Evolutionary conservation across 1,140 invertebrate genomes (phyloP), one percentile per base, ranked within the genome.

Genomic region (Whitmania pigra): DNA sequence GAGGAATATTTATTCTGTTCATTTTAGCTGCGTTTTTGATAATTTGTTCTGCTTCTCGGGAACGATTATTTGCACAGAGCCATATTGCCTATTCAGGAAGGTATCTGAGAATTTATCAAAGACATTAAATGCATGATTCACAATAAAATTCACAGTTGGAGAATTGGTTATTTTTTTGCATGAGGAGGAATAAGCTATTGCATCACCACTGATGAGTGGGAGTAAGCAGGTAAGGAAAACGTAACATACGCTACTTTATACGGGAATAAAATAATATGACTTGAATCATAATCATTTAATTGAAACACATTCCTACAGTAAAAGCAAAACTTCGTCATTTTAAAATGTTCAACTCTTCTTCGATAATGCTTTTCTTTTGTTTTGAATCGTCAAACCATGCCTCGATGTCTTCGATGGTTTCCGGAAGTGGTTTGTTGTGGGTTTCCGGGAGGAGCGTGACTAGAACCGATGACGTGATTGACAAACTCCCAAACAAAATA

Each of bases 391-490:
- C 43, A 49, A 49, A 49, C 57, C 57, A 75, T 57, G 72, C 60
- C 70, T 77, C 77, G 15, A 76, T 75, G 57, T 80, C 77, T 17
- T 78, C 53, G 29, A 79, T 74, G 5, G 78, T 78, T 27, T 76
- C 73, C 11, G 78, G 77, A 15, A 79, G 73, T 27, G 75, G 76
- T 36, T 69, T 66, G 43, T 75, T 71, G 17, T 72, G 40, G 13
- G 78, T 79, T 71, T 79, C 78, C 5, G 78, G 78, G 43, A 79
- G 74, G 5, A 74, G 63, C 11, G 75, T 53, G 4, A 71, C 72
- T 7, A 75, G 54, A 18, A 74, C 3, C 15, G 73, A 75, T 0
- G 75, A 75, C 22, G 76, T n/a, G 20, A 79, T 43, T 11, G 77
- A 76, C n/a, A 75, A 67, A 0, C 73, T 57, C 0, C 70, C 73